Base-by-base conservation (phyloP, 2,888 invertebrate genomes). In the Tineola bisselliella region DNA sequence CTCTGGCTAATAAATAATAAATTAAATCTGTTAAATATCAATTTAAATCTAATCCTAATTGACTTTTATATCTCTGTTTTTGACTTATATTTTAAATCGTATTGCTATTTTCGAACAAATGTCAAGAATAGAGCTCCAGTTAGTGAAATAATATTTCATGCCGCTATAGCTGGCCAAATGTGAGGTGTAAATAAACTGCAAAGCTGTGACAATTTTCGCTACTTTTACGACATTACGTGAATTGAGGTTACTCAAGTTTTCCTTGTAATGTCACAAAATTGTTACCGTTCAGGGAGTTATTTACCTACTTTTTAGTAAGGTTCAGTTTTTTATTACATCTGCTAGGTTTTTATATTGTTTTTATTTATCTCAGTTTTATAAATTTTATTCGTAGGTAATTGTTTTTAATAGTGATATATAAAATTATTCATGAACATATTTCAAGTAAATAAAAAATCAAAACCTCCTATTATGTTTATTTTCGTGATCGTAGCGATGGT, bases 71-170 rank as follows among this genome's bases (percentile, higher is more conserved):
- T 25, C 6, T 25, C 25, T 25, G 4, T 25, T 25, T 25, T 2
- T 25, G 25, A 25, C 6, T 25, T 25, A 25, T 6, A 25, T 25
- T 4, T 25, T 6, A 25, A 25, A 6, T 25, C 4, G 6, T 4
- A 25, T 25, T 25, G 6, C 6, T 4, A 25, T 25, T 25, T 15
- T 48, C 15, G 10, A 48, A 48, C 2, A n/a, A n/a, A 1, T 2
- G 8, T 48, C 48, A 48, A 48, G 48, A 48, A 17, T 48, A 8
- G 17, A 10, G 8, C 8, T 3, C 17, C 48, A 2, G 48, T 56
- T 56, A 56, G 56, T 56, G 25, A 56, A 56, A 56, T 56, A 56
- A 56, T 56, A 56, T 25, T 56, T 56, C 56, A 56, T 25, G 56
- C 19, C 56, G n/a, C 25, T 11, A n/a, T 25, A 17, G 17, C 6